Evolutionary conservation across 2,797 vertebrate species (phyloP).

Genomic region (Macropodus opercularis): DNA sequence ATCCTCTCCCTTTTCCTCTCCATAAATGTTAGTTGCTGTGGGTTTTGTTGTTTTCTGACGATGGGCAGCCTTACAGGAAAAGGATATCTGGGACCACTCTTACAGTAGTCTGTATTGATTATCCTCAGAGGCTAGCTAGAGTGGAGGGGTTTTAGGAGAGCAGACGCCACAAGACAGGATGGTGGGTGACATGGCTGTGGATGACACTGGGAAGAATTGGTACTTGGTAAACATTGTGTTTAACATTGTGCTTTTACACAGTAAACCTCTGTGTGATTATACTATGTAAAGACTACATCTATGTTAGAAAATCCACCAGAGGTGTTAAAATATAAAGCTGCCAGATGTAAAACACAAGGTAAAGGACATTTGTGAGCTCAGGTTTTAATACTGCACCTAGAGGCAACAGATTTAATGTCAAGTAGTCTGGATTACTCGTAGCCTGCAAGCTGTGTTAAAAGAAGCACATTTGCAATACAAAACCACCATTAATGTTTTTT

Average conservation of each 20-base stretch:
- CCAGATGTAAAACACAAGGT: too few relatives aligned
- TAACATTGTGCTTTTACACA: not conserved
- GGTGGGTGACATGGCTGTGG: conserved; percentile 8
- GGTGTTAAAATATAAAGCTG: too few relatives aligned
- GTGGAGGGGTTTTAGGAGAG: conserved; percentile 24
- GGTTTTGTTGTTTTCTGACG: conserved; percentile 64
- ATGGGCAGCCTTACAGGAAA: conserved; percentile 77
- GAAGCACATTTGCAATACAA: not conserved
- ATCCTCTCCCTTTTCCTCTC: conserved; percentile 26
- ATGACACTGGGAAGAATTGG: not conserved
- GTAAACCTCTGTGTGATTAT: not conserved
- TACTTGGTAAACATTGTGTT: not conserved
- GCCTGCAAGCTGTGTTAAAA: too few relatives aligned
- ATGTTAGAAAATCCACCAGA: too few relatives aligned
- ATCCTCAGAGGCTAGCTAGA: conserved; percentile 47
- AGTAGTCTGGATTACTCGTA: too few relatives aligned
- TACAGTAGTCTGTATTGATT: conserved; percentile 81
- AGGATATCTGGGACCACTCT: conserved; percentile 70
- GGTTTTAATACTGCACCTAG: too few relatives aligned
- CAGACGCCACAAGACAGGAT: conserved; percentile 43
- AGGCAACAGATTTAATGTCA: too few relatives aligned
- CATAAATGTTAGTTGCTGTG: conserved; percentile 18
- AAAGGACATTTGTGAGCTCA: too few relatives aligned
- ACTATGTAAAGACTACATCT: not conserved
- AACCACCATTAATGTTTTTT: not conserved